A percentile compares a stretch with the other conserved stretches of the same genome.
Conservation (phyloP, 1,140 invertebrate species). For the Cydia fagiglandana region DNA sequence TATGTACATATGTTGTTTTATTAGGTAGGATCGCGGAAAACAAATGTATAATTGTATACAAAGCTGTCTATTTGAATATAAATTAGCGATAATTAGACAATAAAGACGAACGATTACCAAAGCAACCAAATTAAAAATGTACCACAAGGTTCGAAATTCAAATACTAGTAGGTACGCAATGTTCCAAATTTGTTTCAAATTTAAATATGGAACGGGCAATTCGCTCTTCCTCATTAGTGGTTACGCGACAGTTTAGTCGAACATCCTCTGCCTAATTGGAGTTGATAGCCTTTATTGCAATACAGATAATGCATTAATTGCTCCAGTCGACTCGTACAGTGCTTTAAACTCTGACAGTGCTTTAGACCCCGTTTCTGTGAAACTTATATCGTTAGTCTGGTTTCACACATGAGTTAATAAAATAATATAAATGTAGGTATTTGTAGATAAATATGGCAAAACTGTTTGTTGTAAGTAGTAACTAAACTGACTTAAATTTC, state of each 20-base stretch:
- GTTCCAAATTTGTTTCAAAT: constrained; percentile 34
- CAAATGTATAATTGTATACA: constrained; percentile 2
- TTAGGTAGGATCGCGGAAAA: not conserved
- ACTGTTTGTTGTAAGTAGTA: not conserved
- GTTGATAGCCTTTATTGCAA: constrained; percentile 29
- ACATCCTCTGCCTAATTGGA: constrained; percentile 56
- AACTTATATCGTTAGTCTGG: not conserved
- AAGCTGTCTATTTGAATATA: not conserved
- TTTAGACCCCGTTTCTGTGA: not conserved
- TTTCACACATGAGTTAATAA: not conserved
- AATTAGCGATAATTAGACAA: not conserved
- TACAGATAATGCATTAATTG: constrained; percentile 31
- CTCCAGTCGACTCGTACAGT: constrained; percentile 10
- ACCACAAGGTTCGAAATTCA: constrained; percentile 3
- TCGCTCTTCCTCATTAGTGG: constrained; percentile 75
- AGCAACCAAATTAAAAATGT: not conserved
- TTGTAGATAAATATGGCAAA: no score
- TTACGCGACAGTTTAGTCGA: constrained; percentile 58
- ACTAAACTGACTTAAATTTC: not conserved
- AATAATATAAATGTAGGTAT: no score
- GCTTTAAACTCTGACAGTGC: constrained; percentile 22
- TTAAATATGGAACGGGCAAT: constrained; percentile 56
- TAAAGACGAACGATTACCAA: not conserved
- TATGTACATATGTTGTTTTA: not conserved
- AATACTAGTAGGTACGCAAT: constrained; percentile 24